phyloP scores from a whole-genome alignment of 2,797 vertebrate genomes.

The Cephalopachus bancanus region DNA sequence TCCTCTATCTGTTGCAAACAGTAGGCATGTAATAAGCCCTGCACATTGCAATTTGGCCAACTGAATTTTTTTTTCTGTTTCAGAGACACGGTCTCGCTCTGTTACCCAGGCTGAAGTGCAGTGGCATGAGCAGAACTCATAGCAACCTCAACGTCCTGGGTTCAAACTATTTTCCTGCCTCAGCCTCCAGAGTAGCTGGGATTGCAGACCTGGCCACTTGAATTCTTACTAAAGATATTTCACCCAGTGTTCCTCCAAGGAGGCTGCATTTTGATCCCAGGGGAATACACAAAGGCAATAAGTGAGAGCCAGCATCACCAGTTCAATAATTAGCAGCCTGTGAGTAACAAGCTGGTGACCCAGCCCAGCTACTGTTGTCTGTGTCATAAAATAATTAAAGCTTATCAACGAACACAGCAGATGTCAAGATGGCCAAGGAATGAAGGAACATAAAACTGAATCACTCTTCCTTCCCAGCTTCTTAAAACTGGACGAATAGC shows the following conservation, averaged over 20 bases:
- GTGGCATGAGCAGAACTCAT: no score
- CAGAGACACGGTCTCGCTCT: no score
- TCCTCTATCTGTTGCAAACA: background rate
- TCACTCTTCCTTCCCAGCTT: background rate
- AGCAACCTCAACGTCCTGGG: no score
- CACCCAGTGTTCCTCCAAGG: background rate
- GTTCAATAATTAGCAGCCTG: background rate
- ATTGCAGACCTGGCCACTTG: no score
- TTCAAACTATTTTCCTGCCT: no score
- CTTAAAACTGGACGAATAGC: slow-evolving; percentile 25
- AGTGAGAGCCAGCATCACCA: background rate
- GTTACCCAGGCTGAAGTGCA: no score
- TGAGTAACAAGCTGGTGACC: slow-evolving; percentile 20
- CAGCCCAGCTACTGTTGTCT: slow-evolving; percentile 5
- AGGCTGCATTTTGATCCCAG: background rate
- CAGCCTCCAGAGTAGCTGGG: no score
- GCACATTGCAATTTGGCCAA: background rate
- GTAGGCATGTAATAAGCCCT: background rate
- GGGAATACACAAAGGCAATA: background rate
- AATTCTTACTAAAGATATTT: background rate
- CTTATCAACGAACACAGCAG: slow-evolving; percentile 40
- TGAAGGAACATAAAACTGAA: background rate
- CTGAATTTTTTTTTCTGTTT: no score
- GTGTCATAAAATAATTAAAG: slow-evolving; percentile 71
- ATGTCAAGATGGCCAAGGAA: background rate